Conservation (phyloP, 2,888 invertebrate genomes). For the Helobdella robusta region DNA sequence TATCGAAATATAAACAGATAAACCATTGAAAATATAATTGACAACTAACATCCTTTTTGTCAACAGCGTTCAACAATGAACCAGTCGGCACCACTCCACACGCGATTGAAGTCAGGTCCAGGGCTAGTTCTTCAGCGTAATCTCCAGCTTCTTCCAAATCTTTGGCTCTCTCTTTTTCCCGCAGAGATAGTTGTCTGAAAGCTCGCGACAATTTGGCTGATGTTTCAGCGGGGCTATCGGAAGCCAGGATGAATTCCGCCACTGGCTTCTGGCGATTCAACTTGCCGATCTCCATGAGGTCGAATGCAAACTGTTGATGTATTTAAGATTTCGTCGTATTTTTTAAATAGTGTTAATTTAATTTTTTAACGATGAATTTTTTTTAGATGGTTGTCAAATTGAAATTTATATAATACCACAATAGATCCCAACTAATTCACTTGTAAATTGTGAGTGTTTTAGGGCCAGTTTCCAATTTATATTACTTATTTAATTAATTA, state of each 20-base stretch:
- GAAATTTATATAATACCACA: too few species aligned
- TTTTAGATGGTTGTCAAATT: too few species aligned
- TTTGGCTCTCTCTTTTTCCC: slow-evolving; percentile 93
- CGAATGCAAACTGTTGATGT: slow-evolving; percentile 90
- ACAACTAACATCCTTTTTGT: slow-evolving; percentile 78
- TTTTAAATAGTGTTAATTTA: too few species aligned
- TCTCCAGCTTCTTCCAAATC: slow-evolving; percentile 81
- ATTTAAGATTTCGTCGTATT: too few species aligned
- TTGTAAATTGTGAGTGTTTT: too few species aligned
- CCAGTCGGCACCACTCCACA: slow-evolving; percentile 90
- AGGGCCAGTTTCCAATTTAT: too few species aligned
- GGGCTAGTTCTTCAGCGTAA: slow-evolving; percentile 94
- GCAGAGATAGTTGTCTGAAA: slow-evolving; percentile 67
- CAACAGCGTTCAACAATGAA: slow-evolving; percentile 83
- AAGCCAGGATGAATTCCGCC: slow-evolving; percentile 93
- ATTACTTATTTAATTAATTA: too few species aligned
- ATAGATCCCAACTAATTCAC: too few species aligned
- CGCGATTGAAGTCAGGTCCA: slow-evolving; percentile 82
- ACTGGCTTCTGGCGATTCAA: slow-evolving; percentile 83
- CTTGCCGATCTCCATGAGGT: slow-evolving; percentile 93
- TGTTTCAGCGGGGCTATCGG: slow-evolving; percentile 96
- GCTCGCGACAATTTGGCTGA: slow-evolving; percentile 86
- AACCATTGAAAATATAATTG: too few species aligned
- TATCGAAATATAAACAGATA: too few species aligned
- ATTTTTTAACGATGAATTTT: too few species aligned